Base-by-base conservation (phyloP, 2,888 invertebrate species). In the Drosophila glabriapex region DNA sequence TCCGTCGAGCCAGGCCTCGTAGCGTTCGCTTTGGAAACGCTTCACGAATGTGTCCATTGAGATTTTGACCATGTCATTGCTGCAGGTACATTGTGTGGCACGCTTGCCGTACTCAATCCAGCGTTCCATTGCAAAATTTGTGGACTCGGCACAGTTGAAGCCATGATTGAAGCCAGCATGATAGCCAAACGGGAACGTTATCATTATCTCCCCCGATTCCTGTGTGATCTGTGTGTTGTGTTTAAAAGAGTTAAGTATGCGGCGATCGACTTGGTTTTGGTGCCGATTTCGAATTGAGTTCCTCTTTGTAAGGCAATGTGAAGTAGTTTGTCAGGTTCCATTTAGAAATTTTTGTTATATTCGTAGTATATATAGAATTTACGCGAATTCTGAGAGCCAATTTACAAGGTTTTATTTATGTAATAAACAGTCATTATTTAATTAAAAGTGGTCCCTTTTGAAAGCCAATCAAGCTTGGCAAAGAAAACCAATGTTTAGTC, bases 31-130 rank as follows among this genome's bases (percentile, higher is more conserved):
- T 92, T 97, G 97, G 90, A 98, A 98, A n/a, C 98, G 95, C 93
- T 97, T 97, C 0, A 99, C 99, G 94, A 99, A 99, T 9, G 97
- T 97, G 89, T 99, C 99, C 99, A 99, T 99, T n/a, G 98, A 97
- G 81, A 99, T 99, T 93, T 98, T 98, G 0, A 99, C 99, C 96
- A 97, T 98, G 92, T 99, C 99, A 90, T 97, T 97, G 85, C 97
- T 94, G 94, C 98, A 98, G 41, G 96, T 96, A 93, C 98, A 98
- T 90, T 97, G 97, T 1, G 95, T 95, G 1, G 98, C 97, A 76
- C 98, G 94, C 93, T 99, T 99, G 0, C 99, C 99, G 93, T 99
- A 99, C 93, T 99, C 99, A 19, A 99, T 97, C 99, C 99, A 99
- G 76, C 99, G 95, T 6, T 97, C 96, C 65, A 98, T 96, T 1